phyloP scores from a whole-genome alignment of 2,888 invertebrate genomes.

The Drosophila hamatofila region DNA sequence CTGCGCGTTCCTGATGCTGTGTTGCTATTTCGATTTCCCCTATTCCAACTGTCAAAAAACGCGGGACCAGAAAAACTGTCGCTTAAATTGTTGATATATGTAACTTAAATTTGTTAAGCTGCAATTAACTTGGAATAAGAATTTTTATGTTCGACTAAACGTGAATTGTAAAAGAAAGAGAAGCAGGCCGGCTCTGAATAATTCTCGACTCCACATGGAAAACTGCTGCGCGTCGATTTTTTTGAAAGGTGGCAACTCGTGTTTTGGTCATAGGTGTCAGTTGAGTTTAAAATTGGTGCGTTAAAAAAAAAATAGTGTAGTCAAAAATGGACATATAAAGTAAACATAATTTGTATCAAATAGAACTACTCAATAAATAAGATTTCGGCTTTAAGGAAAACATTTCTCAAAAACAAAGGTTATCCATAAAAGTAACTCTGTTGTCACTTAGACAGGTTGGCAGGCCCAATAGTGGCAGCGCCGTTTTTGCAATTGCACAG shows the following conservation, averaged over 20 bases:
- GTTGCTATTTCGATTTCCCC: slow-evolving; percentile 52
- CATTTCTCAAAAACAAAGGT: neutral
- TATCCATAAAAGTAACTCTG: slow-evolving; percentile 28
- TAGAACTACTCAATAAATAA: neutral
- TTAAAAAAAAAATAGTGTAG: neutral
- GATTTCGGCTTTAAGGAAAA: neutral
- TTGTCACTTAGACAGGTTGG: slow-evolving; percentile 22
- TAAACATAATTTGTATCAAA: neutral
- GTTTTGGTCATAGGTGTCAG: slow-evolving; percentile 31
- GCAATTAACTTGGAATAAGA: slow-evolving; percentile 37
- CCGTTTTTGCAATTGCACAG: slow-evolving; percentile 50
- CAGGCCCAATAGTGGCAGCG: slow-evolving; percentile 44
- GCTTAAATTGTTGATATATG: slow-evolving; percentile 19
- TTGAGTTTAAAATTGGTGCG: slow-evolving; percentile 51
- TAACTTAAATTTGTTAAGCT: slow-evolving; percentile 30
- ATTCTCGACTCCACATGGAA: slow-evolving; percentile 60
- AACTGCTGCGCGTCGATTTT: slow-evolving; percentile 51
- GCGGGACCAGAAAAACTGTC: slow-evolving; percentile 19
- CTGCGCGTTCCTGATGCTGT: slow-evolving; percentile 51
- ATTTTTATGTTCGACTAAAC: slow-evolving; percentile 46
- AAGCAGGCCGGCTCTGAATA: slow-evolving; percentile 56
- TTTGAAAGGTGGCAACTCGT: slow-evolving; percentile 37
- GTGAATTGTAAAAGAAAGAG: slow-evolving; percentile 55
- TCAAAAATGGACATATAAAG: neutral
- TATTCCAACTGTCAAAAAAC: slow-evolving; percentile 49